Percentiles rank a stretch among this genome's conserved stretches.
phyloP scores from a whole-genome alignment of 1,140 invertebrate genomes.

The Ceratina australensis region DNA sequence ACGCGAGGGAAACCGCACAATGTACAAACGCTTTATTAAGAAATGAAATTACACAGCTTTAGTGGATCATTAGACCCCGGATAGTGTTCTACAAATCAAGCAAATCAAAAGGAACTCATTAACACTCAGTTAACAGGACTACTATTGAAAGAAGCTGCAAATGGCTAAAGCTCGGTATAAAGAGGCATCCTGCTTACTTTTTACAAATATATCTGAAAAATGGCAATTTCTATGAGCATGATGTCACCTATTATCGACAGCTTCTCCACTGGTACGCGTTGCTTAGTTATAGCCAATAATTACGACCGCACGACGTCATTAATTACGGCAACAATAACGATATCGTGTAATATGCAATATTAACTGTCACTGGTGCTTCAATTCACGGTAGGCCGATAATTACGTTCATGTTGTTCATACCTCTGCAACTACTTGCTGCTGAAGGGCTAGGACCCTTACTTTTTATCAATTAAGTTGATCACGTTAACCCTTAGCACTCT shows the following conservation, averaged over 20 bases:
- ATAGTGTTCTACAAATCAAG: conserved; percentile 1
- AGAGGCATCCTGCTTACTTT: background rate
- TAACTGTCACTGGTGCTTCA: conserved; percentile 2
- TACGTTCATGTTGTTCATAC: conserved; percentile 21
- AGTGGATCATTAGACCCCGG: background rate
- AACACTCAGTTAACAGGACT: conserved; percentile 6
- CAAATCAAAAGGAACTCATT: conserved; percentile 5
- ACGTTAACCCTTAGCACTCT: too few relatives aligned
- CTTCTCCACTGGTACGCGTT: background rate
- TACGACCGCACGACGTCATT: background rate
- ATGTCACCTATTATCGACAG: background rate
- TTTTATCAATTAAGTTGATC: too few relatives aligned
- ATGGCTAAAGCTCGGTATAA: too few relatives aligned
- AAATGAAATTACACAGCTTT: background rate
- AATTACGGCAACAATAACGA: conserved; percentile 2
- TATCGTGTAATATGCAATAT: background rate
- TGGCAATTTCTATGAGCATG: background rate
- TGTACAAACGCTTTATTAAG: too few relatives aligned
- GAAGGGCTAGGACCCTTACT: background rate
- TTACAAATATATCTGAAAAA: background rate
- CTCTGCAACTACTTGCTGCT: background rate
- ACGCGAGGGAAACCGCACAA: background rate
- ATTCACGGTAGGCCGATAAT: conserved; percentile 17
- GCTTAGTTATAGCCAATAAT: background rate
- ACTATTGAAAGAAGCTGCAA: background rate